Base-by-base conservation (phyloP, 1,140 invertebrate species). In the Pseudoatta argentina region DNA sequence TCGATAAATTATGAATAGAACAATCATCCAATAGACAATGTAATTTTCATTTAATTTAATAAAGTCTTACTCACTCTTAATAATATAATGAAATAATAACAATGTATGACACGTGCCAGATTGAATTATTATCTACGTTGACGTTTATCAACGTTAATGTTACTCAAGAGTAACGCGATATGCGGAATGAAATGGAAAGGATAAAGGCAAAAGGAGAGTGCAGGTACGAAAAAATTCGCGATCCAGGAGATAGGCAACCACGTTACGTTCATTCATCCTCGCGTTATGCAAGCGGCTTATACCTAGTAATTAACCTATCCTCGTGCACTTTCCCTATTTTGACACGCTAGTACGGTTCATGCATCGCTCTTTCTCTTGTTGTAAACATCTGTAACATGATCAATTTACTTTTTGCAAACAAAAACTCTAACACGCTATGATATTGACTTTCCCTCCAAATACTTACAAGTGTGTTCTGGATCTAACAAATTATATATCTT, bases 241-340 rank as follows among this genome's bases (percentile, higher is more conserved):
- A 81, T 83, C 39, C 18, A 34, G 14, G 3, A 72, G 79, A 82
- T 72, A 75, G 34, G 39, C 53, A 18, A 61, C 27, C 39, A 83
- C 79, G 69, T 83, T 34, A 73, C 53, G 53, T 75, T 83, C 79
- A 83, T 83, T 83, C 69, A 83, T 73, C 69, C 69, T 57, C 55
- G 57, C 39, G 39, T 83, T 83, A 75, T 55, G 69, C 69, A 83
- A 83, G 55, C 55, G 39, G 21, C 55, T 72, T 48, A 39, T 48
- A 83, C n/a, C 69, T 24, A 34, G 55, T 48, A 83, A 83, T 83
- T 83, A 83, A 61, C 27, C 39, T 71, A 83, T 61, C 55, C 39
- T 39, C 72, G 39, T 51, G 69, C 69, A 61, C 79, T 83, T 83
- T 83, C 79, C 69, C 79, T 75, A 83, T 83, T 83, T 83, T 83